A percentile compares a stretch with the other conserved stretches of the same genome.
These are phyloP conservation scores for Orussus abietinus DNA, from an alignment of 1,140 invertebrate genomes.

Conservation along the genomic window DNA sequence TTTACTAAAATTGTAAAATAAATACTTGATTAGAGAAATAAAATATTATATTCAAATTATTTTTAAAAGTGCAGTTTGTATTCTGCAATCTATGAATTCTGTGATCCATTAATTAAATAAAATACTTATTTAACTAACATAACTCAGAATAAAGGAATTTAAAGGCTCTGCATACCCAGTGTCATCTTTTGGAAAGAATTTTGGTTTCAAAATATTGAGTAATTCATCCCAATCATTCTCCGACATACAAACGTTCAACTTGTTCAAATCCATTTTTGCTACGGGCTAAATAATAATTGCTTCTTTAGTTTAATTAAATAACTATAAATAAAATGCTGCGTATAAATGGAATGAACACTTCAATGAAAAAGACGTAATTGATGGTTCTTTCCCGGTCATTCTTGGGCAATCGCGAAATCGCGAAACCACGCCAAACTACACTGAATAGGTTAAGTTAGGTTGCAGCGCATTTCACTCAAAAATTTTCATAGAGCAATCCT, in stretches of 20 bases:
- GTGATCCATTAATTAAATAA: neutral
- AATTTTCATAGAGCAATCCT: no score
- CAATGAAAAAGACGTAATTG: neutral
- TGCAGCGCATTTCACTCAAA: no score
- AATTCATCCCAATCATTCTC: slow-evolving; percentile 28
- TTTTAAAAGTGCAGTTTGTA: neutral
- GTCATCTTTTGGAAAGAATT: slow-evolving; percentile 23
- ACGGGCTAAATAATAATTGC: no score
- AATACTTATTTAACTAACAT: slow-evolving; percentile 1
- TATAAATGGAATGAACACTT: neutral
- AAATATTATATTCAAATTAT: neutral
- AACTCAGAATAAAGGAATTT: neutral
- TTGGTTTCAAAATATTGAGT: slow-evolving; percentile 25
- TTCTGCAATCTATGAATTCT: neutral
- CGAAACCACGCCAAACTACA: neutral
- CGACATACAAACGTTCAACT: slow-evolving; percentile 8
- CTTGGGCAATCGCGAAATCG: neutral
- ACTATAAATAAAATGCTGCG: neutral
- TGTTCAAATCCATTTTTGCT: slow-evolving; percentile 2
- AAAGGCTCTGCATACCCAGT: slow-evolving; percentile 21
- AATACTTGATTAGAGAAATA: slow-evolving; percentile 10
- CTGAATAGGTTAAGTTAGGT: neutral
- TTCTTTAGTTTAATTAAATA: neutral
- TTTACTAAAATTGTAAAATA: slow-evolving; percentile 25
- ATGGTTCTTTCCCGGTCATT: neutral